These are phyloP conservation scores for Eospalax fontanierii DNA, from an alignment of 2,797 vertebrate species.

Conservation along the genomic window DNA sequence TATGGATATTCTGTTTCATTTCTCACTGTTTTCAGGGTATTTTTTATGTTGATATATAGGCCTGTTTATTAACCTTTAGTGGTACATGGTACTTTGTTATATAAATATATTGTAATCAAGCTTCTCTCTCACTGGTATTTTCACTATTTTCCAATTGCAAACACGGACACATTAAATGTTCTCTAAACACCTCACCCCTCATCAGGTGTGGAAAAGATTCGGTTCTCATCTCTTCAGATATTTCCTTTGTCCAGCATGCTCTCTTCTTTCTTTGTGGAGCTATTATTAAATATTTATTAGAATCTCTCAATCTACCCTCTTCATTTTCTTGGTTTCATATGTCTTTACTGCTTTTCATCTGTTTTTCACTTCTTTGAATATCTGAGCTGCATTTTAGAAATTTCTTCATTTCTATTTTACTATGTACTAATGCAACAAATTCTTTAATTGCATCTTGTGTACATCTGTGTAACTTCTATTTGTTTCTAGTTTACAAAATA, in stretches of 20 bases:
- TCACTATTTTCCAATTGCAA: constrained; percentile 8
- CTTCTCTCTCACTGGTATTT: constrained; percentile 5
- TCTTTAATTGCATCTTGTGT: constrained; percentile 17
- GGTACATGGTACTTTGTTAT: not conserved
- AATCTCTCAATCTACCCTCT: not conserved
- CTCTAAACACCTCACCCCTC: not conserved
- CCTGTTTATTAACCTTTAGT: not conserved
- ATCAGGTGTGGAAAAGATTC: constrained; percentile 5
- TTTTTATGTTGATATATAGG: not conserved
- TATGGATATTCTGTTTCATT: not conserved
- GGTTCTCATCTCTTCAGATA: not conserved
- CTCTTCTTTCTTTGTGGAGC: not conserved
- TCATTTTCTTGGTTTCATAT: not conserved
- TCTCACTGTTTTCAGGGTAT: constrained; percentile 17
- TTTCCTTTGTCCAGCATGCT: not conserved
- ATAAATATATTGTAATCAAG: not conserved
- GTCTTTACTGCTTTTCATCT: not conserved
- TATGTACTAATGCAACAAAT: constrained; percentile 10
- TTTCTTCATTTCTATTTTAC: constrained; percentile 20
- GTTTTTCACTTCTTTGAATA: constrained; percentile 17
- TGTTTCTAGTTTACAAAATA: constrained; percentile 20
- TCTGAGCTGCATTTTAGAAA: constrained; percentile 29
- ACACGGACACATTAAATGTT: not conserved
- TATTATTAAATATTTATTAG: not conserved
- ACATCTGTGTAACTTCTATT: not conserved